Conservation (phyloP, 1,140 invertebrate species). For the Druon quercuslanigerum region DNA sequence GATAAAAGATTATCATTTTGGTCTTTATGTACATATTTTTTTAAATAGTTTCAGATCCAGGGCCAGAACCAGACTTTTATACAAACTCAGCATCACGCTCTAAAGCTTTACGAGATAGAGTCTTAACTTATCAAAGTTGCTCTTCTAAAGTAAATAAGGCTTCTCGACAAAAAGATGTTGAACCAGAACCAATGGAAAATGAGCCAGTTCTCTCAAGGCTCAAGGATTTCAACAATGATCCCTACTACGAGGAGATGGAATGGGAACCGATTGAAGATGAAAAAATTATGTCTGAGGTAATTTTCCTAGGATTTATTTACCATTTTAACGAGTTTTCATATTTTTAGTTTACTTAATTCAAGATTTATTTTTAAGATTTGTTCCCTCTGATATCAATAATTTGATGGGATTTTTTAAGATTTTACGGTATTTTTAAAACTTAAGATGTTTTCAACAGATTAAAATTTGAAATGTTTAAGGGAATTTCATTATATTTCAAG, state of each 20-base stretch:
- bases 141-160: slow-evolving; percentile 11
- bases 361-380: too few relatives aligned
- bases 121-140: neutral
- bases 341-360: slow-evolving; percentile 11
- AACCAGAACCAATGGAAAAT: slow-evolving; percentile 31
- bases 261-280: slow-evolving; percentile 71
- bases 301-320: slow-evolving; percentile 27
- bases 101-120: slow-evolving; percentile 33
- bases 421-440: too few relatives aligned
- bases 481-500: too few relatives aligned
- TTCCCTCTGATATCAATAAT: too few relatives aligned
- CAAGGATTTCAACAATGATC: slow-evolving; percentile 36
- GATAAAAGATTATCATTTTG: too few relatives aligned
- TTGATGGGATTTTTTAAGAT: too few relatives aligned
- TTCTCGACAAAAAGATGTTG: neutral
- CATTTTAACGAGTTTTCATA: neutral
- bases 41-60: slow-evolving; percentile 36
- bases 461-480: too few relatives aligned
- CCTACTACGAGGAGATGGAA: slow-evolving; percentile 69
- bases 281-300: slow-evolving; percentile 63
- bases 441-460: too few relatives aligned
- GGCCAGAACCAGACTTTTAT: slow-evolving; percentile 13
- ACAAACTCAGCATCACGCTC: slow-evolving; percentile 26
- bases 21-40: too few relatives aligned
- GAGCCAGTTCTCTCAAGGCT: slow-evolving; percentile 30